These are phyloP conservation scores for Coreoperca whiteheadi DNA, from an alignment of 2,113 vertebrate genomes.

Conservation along the genomic window DNA sequence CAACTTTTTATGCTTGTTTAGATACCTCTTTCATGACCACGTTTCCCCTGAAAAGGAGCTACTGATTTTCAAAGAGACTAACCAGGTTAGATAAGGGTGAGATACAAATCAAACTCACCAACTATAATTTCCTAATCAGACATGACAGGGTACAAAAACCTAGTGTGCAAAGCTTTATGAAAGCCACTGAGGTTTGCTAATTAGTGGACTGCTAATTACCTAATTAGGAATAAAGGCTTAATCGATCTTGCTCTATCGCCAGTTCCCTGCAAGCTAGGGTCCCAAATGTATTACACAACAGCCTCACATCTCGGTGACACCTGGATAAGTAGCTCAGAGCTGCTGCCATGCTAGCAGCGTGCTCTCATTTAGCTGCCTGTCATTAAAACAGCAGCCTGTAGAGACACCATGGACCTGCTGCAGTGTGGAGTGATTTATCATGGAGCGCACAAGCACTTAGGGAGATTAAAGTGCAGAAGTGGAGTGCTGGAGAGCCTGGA, in stretches of 20 bases:
- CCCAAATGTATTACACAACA: slow-evolving; percentile 34
- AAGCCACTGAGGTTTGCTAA: slow-evolving; percentile 19
- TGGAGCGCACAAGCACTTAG: slow-evolving; percentile 73
- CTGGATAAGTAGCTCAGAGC: slow-evolving; percentile 23
- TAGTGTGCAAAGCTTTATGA: slow-evolving; percentile 3
- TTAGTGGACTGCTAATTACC: no score
- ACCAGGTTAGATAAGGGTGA: slow-evolving; percentile 2
- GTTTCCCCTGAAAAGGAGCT: background rate
- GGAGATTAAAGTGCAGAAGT: slow-evolving; percentile 77
- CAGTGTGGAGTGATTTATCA: slow-evolving; percentile 76
- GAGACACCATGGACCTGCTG: slow-evolving; percentile 56
- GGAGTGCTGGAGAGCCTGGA: slow-evolving; percentile 64
- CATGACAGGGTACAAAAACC: slow-evolving; percentile 4
- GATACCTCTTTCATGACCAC: no score
- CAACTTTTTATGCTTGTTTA: background rate
- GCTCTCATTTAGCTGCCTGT: slow-evolving; percentile 56
- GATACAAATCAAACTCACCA: background rate
- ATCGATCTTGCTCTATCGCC: slow-evolving; percentile 5
- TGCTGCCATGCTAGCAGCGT: slow-evolving; percentile 36
- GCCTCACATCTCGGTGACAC: slow-evolving; percentile 36
- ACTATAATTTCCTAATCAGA: slow-evolving; percentile 1
- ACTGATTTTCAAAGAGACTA: background rate
- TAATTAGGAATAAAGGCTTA: slow-evolving; percentile 20
- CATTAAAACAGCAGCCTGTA: slow-evolving; percentile 65
- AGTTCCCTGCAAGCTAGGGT: slow-evolving; percentile 10